Evolutionary conservation across 2,888 invertebrate species (phyloP), one percentile per base, ranked within the genome.

Genomic region (Therioaphis trifolii): DNA sequence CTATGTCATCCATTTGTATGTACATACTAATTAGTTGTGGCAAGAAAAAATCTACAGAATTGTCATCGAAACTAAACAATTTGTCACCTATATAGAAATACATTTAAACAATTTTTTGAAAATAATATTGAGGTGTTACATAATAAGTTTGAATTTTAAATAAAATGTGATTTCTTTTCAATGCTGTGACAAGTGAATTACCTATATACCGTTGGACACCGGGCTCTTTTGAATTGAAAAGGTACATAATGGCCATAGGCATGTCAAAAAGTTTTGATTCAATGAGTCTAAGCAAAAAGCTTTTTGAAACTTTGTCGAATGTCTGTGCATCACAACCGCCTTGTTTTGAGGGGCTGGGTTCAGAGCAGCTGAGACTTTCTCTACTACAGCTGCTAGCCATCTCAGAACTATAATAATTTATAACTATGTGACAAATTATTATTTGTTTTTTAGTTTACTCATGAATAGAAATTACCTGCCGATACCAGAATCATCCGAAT

Each of bases 11-110:
- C 93, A 98, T 96, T 90, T 98, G 97, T 89, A 99, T 95, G 89
- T 98, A 99, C 96, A 99, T 97, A 88, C 96, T 96, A 88, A 99
- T 94, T 88, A 99, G 90, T 90, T 99, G 99, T 72, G 99, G 99
- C 89, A 99, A 92, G 90, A 98, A 99, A 89, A 98, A 96, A 90
- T 99, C 98, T 86, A 99, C 97, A 87, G 98, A 97, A 86, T 91
- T 92, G 89, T 95, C 93, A 46, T 94, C 93, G 89, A 99, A 99
- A 89, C 95, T 96, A 90, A 99, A 99, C 90, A 99, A 93, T 90
- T 97, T 95, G 91, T 99, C 99, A 86, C 97, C 93, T 93, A 88
- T 75, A 90, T 88, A 76, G 14, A 1, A 46, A 69, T 49, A 9
- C 27, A 76, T 29, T 35, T 24, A 61, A 40, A 12, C 14, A 35